phyloP scores from a whole-genome alignment of 2,113 vertebrate genomes.

The Pampusana beccarii region DNA sequence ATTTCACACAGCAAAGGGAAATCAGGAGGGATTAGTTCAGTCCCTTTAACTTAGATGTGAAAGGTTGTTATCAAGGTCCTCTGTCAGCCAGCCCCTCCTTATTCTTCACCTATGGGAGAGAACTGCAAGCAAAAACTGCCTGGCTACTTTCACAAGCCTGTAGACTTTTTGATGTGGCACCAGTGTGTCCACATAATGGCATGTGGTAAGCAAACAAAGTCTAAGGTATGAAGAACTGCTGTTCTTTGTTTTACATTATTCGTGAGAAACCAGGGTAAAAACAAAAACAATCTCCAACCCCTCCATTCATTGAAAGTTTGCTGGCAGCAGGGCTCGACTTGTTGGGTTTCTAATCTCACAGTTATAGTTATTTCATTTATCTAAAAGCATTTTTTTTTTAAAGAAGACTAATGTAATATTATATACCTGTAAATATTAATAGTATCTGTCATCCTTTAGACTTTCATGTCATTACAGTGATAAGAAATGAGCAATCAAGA shows the following conservation, averaged over 20 bases:
- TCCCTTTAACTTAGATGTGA: neutral
- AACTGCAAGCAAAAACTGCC: neutral
- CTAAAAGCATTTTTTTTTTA: neutral
- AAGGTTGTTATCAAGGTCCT: neutral
- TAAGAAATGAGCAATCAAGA: neutral
- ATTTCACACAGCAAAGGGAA: neutral
- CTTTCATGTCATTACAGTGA: neutral
- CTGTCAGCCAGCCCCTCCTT: neutral
- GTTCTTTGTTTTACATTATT: neutral
- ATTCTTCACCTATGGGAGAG: neutral
- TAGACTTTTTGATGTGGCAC: neutral
- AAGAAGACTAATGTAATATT: neutral
- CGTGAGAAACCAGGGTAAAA: neutral
- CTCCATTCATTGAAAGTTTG: neutral
- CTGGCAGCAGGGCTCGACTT: neutral
- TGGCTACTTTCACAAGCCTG: neutral
- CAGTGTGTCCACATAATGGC: neutral
- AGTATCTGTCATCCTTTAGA: neutral
- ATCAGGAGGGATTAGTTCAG: neutral
- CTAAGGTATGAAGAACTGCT: neutral
- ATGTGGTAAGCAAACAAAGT: neutral
- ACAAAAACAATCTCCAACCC: neutral
- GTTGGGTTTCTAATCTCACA: neutral
- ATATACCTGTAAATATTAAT: neutral
- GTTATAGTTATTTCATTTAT: neutral